phyloP scores from a whole-genome alignment of 92 coral and sea anemone genomes.

The Blastomussa wellsi region DNA sequence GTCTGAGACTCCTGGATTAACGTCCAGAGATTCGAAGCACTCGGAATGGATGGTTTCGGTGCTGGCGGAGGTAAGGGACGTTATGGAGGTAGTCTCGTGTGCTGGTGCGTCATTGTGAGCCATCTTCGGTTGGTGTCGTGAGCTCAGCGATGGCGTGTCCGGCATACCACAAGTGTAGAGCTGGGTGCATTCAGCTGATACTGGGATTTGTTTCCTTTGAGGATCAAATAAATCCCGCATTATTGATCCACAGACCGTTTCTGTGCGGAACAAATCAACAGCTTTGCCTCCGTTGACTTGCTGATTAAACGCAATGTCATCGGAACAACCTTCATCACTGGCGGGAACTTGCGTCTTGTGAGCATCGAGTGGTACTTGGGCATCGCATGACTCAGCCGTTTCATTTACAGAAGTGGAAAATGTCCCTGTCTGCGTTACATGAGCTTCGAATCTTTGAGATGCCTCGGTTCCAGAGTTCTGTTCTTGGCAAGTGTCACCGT shows the following conservation, averaged over 20 bases:
- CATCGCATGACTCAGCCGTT: neutral
- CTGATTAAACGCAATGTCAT: neutral
- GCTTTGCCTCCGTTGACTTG: neutral
- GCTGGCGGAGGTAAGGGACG: constrained; percentile 33
- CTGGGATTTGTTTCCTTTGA: constrained; percentile 9
- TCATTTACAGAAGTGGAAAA: neutral
- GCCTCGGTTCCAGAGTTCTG: neutral
- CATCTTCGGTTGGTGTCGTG: constrained; percentile 2
- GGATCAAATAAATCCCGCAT: constrained; percentile 12
- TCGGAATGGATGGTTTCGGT: constrained; percentile 22
- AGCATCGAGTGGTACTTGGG: constrained; percentile 4
- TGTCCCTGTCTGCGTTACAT: neutral
- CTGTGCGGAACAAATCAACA: neutral
- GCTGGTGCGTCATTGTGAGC: neutral
- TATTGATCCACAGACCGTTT: neutral
- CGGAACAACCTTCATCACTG: neutral
- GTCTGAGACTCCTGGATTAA: neutral
- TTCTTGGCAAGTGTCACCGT: neutral
- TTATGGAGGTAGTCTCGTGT: neutral
- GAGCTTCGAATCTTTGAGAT: neutral
- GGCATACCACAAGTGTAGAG: constrained; percentile 8
- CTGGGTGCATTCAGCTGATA: neutral
- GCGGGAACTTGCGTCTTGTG: neutral
- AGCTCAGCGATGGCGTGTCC: neutral
- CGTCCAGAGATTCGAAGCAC: constrained; percentile 8